Base-by-base conservation (phyloP, 2,888 invertebrate species). In the Phorcus lineatus region DNA sequence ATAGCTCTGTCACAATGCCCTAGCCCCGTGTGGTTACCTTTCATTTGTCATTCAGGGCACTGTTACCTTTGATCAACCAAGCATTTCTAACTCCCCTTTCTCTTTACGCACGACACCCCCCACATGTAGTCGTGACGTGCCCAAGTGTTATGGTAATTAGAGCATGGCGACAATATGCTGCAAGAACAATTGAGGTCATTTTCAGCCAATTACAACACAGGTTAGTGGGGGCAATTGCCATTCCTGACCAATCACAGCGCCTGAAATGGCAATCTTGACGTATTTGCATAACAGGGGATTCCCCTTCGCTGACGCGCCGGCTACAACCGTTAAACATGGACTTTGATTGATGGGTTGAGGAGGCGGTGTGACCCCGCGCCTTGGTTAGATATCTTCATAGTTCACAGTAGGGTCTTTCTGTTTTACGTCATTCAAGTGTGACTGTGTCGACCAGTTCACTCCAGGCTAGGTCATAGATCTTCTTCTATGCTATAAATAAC, bases 261-360 rank as follows among this genome's bases (percentile, higher is more conserved):
- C 24, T 13, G 62, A 62, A 62, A 19, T 24, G 28, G 24, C 11
- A 24, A 62, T 28, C 16, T 28, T n/a, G 16, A 62, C 16, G 17
- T 62, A 62, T 62, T 62, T 62, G 62, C 62, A 62, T 62, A 62
- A 17, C 16, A 62, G 62, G 62, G 62, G 62, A 62, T 62, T 62
- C 22, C 62, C 62, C 62, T 16, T 62, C 4, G 28, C 16, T 62
- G 28, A 62, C 28, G 24, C 62, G 13, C 16, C 24, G 28, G 19
- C 28, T 24, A 62, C 62, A 62, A 28, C 24, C 24, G 16, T 24
- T 62, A 16, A 62, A 62, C 62, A 24, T 24, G 62, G 62, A 28
- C 24, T 13, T 28, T 62, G 62, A 62, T 62, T 24, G 28, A 62
- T 62, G 62, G 11, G 62, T 62, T 62, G 13, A 28, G 24, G 62